Evolutionary conservation across 2,113 vertebrate species (phyloP).

Genomic region (Eubucco bourcierii): DNA sequence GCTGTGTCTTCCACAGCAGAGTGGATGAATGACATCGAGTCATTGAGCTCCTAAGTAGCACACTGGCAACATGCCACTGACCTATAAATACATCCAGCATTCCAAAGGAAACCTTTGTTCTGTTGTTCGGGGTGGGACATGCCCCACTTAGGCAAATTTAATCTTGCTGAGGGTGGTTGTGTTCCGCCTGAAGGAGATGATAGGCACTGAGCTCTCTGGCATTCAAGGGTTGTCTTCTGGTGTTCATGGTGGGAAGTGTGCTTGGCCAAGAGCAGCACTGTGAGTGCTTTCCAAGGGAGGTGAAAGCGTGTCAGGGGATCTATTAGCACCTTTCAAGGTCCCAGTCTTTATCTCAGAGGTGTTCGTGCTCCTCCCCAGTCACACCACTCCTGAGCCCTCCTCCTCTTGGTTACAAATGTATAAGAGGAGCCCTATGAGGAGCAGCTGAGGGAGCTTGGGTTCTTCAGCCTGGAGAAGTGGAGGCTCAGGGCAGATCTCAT

Average conservation of each 20-base stretch:
- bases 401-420: not conserved
- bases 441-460: too few species aligned
- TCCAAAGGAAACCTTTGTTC: conserved; percentile 76
- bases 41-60: conserved; percentile 75
- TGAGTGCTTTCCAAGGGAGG: not conserved
- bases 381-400: not conserved
- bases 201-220: conserved; percentile 67
- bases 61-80: conserved; percentile 73
- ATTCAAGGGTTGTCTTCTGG: conserved; percentile 59
- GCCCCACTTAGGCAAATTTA: conserved; percentile 75
- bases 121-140: conserved; percentile 74
- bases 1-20: conserved; percentile 69
- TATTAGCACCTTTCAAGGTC: not conserved
- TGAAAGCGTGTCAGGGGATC: not conserved
- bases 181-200: conserved; percentile 65
- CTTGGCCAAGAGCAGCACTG: not conserved
- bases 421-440: too few species aligned
- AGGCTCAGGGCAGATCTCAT: too few species aligned
- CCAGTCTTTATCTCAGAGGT: not conserved
- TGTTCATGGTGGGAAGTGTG: conserved; percentile 59
- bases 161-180: conserved; percentile 70
- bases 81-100: conserved; percentile 76
- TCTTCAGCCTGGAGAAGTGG: too few species aligned
- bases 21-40: conserved; percentile 72
- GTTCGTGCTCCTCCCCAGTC: not conserved